Evolutionary conservation across 2,797 vertebrate species (phyloP).

Genomic region (Sternotherus odoratus): DNA sequence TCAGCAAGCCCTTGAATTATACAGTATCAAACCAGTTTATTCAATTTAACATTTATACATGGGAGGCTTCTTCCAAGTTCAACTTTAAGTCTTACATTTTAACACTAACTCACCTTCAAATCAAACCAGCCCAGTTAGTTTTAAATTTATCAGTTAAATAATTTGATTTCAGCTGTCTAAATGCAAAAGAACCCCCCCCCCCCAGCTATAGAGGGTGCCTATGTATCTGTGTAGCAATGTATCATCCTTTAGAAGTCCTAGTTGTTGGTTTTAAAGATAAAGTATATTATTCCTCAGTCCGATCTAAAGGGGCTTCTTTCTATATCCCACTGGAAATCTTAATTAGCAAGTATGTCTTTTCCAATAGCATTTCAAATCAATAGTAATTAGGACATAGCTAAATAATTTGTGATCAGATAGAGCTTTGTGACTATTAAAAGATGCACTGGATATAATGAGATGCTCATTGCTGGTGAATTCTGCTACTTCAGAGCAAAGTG

Average conservation of each 20-base stretch:
- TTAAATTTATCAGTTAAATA: not conserved
- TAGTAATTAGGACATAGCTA: conserved; percentile 17
- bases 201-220: too few relatives aligned
- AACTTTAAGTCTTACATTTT: not conserved
- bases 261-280: too few relatives aligned
- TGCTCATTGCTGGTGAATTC: not conserved
- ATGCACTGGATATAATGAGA: not conserved
- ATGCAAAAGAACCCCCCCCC: too few relatives aligned
- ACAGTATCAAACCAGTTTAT: not conserved
- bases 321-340: not conserved
- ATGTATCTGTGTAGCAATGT: too few relatives aligned
- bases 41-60: not conserved
- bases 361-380: conserved; percentile 3
- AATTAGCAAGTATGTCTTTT: not conserved
- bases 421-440: conserved; percentile 1
- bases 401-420: conserved; percentile 38
- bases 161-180: too few relatives aligned
- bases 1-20: not conserved
- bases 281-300: not conserved
- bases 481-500: fast-evolving
- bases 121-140: not conserved
- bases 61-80: not conserved
- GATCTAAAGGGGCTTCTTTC: not conserved
- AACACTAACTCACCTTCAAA: not conserved
- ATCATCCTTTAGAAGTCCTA: too few relatives aligned